Conservation (phyloP, 2,113 vertebrate genomes). For the Origma solitaria region DNA sequence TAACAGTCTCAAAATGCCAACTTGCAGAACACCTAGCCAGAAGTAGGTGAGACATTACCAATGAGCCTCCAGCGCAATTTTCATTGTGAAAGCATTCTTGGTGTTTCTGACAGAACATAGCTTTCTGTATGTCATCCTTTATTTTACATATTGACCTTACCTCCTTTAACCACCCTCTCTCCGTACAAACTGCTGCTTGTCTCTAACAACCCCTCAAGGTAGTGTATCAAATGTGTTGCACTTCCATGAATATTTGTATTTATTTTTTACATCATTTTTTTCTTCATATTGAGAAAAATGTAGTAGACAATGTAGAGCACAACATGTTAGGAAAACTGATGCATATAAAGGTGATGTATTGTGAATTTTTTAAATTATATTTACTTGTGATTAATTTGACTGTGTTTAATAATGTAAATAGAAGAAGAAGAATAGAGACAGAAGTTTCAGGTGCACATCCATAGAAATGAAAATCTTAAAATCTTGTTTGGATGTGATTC, state of each 20-base stretch:
- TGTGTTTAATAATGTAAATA: background rate
- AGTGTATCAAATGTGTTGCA: background rate
- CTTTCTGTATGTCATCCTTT: background rate
- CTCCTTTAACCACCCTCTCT: background rate
- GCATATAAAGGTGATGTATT: background rate
- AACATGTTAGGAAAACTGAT: background rate
- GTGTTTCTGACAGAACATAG: background rate
- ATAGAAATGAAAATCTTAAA: background rate
- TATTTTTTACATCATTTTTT: background rate
- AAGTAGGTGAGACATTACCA: background rate
- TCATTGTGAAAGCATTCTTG: background rate
- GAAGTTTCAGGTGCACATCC: background rate
- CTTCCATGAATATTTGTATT: background rate
- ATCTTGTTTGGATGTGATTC: background rate
- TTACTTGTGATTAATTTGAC: background rate
- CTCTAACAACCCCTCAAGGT: background rate
- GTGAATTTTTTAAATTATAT: background rate
- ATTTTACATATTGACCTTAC: background rate
- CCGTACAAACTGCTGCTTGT: background rate
- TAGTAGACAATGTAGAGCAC: background rate
- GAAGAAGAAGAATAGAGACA: background rate
- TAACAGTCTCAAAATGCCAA: background rate
- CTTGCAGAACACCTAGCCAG: background rate
- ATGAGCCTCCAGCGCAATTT: background rate
- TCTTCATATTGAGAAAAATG: background rate